Base-by-base conservation (phyloP, 1,140 invertebrate genomes). In the Marisa cornuarietis region DNA sequence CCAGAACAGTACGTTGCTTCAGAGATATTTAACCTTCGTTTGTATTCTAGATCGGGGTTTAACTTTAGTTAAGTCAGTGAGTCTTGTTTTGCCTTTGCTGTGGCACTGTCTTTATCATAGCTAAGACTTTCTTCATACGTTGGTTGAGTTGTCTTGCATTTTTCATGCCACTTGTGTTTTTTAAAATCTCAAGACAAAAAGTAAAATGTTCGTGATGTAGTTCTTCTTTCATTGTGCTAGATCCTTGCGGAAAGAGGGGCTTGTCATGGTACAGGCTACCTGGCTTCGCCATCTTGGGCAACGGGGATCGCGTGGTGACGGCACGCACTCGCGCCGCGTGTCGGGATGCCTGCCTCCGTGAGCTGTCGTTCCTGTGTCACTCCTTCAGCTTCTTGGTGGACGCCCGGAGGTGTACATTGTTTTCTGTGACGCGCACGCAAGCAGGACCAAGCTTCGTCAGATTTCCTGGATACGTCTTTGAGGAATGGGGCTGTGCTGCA, bases 171-270 rank as follows among this genome's bases (percentile, higher is more conserved):
- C 24, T 20, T 76, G 26, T 63, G 10, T 26, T 14, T 10, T 42
- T 24, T 76, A 26, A 66, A 66, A 76, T 7, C 24, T 18, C 16
- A 69, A 52, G 5, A 26, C 22, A 69, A 13, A 9, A 18, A n/a
- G 18, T 22, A 74, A 63, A 68, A 22, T 68, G 6, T 80, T 71
- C 16, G 42, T 69, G 54, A 42, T 73, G 49, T 22, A 16, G 13
- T 6, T 22, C 66, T 79, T 73, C 74, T 42, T 65, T 3, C 9
- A 11, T 14, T 58, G 16, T 58, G 0, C 54, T 31, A 87, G 86
- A 85, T 78, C 86, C 85, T 22, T 86, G 86, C 76, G 78, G 80
- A 10, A 86, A 85, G 42, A 79, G 77, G 66, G 84, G 84, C 0
- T 71, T 85, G 16, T 78, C 62, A 0, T 85, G 83, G 83, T 78